Conservation (phyloP, 1,140 invertebrate genomes). For the Drosophila teissieri region DNA sequence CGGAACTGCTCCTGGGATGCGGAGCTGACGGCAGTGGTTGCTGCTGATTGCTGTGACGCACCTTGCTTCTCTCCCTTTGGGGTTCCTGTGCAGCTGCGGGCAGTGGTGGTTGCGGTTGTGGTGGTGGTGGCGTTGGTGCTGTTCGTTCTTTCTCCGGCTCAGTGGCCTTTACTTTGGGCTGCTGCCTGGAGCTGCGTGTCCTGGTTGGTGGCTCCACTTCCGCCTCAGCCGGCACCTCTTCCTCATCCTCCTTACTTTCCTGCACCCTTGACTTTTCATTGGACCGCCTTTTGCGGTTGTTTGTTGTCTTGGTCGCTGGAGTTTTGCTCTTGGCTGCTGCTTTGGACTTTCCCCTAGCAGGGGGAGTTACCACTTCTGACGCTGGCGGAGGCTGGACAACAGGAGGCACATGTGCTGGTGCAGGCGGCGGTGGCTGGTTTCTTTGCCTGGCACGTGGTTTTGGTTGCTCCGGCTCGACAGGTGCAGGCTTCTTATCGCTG, state of each 20-base stretch:
- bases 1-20: constrained; percentile 17
- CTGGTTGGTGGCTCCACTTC: constrained; percentile 7
- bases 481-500: constrained; percentile 14
- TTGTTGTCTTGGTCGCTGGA: constrained; percentile 7
- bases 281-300: constrained; percentile 3
- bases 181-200: constrained; percentile 45
- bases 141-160: background rate
- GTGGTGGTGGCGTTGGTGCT: background rate
- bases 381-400: background rate
- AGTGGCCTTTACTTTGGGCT: constrained; percentile 1
- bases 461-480: constrained; percentile 12
- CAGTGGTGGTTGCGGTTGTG: background rate
- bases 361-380: background rate
- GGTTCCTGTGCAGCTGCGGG: background rate
- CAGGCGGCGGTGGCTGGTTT: constrained; percentile 7
- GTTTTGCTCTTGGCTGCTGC: constrained; percentile 2
- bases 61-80: background rate
- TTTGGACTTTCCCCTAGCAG: constrained; percentile 7
- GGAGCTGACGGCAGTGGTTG: background rate
- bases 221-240: background rate
- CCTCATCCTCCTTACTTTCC: background rate
- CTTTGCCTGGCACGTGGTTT: constrained; percentile 21
- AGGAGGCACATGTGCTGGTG: background rate
- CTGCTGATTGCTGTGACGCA: background rate
- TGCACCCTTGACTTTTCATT: constrained; percentile 10